Conservation (phyloP, 2,888 invertebrate species). For the Bugulina stolonifera region DNA sequence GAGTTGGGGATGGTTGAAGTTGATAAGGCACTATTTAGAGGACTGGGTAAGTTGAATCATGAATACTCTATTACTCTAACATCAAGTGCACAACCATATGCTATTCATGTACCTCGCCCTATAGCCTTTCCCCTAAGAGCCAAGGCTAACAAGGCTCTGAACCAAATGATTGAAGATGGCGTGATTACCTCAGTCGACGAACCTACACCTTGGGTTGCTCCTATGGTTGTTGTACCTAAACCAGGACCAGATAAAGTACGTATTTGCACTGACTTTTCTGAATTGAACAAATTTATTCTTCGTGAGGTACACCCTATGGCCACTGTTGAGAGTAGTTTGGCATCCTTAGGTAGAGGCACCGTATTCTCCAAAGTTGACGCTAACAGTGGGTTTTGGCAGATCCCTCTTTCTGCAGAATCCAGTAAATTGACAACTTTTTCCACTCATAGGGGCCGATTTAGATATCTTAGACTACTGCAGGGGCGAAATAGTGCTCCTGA, state of each 20-base stretch:
- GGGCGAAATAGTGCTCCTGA: background rate
- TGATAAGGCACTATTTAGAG: background rate
- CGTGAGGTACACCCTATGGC: background rate
- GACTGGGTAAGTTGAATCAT: background rate
- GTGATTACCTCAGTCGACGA: background rate
- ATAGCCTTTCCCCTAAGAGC: background rate
- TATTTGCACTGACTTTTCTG: constrained; percentile 1
- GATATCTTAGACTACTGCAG: constrained; percentile 7
- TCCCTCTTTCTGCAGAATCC: background rate
- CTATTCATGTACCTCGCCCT: background rate
- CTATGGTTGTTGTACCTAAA: constrained; percentile 11
- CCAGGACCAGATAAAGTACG: background rate
- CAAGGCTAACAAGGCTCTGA: background rate
- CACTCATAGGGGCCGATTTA: background rate
- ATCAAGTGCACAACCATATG: background rate
- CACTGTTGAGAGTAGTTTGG: constrained; percentile 8
- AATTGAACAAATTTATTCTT: background rate
- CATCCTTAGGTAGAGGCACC: background rate
- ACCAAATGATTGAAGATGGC: constrained; percentile 9
- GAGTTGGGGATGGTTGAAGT: background rate
- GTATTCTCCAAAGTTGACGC: constrained; percentile 2
- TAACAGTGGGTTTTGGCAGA: constrained; percentile 20
- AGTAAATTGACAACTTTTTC: background rate
- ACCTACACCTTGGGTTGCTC: background rate
- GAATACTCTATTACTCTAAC: background rate